Percentiles rank a stretch among this genome's conserved stretches.
These are phyloP conservation scores for Microctenopoma stevenorrisi DNA, from an alignment of 2,797 vertebrate species.

Conservation along the genomic window DNA sequence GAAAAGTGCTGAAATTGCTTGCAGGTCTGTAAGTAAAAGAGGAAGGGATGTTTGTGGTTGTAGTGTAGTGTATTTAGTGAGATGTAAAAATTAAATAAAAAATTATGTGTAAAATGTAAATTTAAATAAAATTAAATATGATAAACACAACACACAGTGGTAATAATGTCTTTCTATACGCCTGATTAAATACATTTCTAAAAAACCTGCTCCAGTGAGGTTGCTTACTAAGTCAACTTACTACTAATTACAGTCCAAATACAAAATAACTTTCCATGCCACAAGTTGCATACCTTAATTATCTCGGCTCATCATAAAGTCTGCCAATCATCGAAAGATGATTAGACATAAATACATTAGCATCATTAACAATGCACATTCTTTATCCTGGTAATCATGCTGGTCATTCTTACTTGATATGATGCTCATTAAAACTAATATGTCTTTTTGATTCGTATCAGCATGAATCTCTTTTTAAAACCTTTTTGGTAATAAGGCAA, in stretches of 20 bases:
- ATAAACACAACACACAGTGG: no score
- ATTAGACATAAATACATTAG: not conserved
- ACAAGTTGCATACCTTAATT: not conserved
- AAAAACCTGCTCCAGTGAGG: not conserved
- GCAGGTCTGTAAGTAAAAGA: not conserved
- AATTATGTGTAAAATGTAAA: no score
- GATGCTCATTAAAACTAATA: constrained; percentile 6
- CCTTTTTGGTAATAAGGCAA: constrained; percentile 11
- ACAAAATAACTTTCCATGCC: not conserved
- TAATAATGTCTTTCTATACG: no score
- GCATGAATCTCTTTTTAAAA: not conserved
- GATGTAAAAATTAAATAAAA: no score
- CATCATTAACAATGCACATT: not conserved
- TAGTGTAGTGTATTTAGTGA: no score
- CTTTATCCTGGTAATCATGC: constrained; percentile 1
- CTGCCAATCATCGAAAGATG: not conserved
- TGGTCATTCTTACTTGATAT: not conserved
- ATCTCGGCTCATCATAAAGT: not conserved
- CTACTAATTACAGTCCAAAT: not conserved
- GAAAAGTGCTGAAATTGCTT: not conserved
- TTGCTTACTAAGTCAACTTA: no score
- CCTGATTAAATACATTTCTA: no score
- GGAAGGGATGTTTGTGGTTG: not conserved
- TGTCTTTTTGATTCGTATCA: not conserved
- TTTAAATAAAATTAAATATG: no score